A percentile compares a stretch with the other conserved stretches of the same genome.
These are phyloP conservation scores for Hippoglossus stenolepis DNA, from an alignment of 2,113 vertebrate genomes.

Conservation along the genomic window DNA sequence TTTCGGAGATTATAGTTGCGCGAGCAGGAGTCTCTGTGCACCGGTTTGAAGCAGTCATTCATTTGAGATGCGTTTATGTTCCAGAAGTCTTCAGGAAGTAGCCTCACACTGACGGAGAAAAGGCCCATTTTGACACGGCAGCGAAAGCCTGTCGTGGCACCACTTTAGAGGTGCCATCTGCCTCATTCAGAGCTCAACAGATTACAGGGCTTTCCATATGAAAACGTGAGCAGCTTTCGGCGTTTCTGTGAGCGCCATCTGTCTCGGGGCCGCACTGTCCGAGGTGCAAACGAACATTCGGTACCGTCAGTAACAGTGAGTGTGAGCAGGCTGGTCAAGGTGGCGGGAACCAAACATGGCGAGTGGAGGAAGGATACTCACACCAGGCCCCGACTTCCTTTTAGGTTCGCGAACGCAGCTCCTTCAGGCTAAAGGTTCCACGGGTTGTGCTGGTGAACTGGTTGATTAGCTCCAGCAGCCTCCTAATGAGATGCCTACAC, in stretches of 20 bases:
- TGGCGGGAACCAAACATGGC: not conserved
- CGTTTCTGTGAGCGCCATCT: not conserved
- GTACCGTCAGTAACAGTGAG: slow-evolving; percentile 30
- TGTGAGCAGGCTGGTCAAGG: not conserved
- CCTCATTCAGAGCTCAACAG: slow-evolving; percentile 48
- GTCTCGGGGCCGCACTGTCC: slow-evolving; percentile 27
- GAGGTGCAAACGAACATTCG: slow-evolving; percentile 48
- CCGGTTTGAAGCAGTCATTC: not conserved
- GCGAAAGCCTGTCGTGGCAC: slow-evolving; percentile 34
- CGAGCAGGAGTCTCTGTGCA: not conserved
- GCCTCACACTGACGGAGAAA: not conserved
- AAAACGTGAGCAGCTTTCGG: slow-evolving; percentile 39
- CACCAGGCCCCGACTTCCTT: slow-evolving; percentile 13
- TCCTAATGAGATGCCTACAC: slow-evolving; percentile 52
- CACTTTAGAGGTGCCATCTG: slow-evolving; percentile 62
- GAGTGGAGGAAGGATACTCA: slow-evolving; percentile 17
- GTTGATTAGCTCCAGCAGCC: slow-evolving; percentile 73
- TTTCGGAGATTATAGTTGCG: not conserved
- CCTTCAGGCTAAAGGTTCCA: slow-evolving; percentile 44
- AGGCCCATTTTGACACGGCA: slow-evolving; percentile 28
- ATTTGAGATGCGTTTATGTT: not conserved
- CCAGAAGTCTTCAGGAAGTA: slow-evolving; percentile 24
- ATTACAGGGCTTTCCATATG: slow-evolving; percentile 41
- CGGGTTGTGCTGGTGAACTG: slow-evolving; percentile 71
- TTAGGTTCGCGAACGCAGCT: slow-evolving; percentile 34